Evolutionary conservation across 2,888 invertebrate genomes (phyloP).

Genomic region (Scrobipalpa costella): DNA sequence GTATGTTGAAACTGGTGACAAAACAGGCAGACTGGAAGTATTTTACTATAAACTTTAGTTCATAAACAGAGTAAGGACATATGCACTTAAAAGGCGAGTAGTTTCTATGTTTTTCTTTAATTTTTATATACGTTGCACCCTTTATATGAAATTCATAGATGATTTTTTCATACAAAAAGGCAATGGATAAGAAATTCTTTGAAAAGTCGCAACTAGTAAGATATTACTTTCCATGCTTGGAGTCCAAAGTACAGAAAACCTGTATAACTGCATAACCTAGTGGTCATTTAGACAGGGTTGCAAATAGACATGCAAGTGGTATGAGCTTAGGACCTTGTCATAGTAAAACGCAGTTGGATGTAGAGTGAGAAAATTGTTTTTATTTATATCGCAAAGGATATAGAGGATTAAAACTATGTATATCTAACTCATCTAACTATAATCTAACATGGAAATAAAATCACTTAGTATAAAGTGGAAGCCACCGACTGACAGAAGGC

Average conservation of each 20-base stretch:
- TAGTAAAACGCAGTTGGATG: neutral
- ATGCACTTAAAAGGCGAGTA: neutral
- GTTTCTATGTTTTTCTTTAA: neutral
- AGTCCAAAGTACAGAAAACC: constrained; percentile 20
- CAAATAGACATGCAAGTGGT: neutral
- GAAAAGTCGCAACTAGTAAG: neutral
- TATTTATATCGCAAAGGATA: neutral
- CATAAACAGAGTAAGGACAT: neutral
- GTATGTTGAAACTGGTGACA: neutral
- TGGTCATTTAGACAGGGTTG: constrained; percentile 17
- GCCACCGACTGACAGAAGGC: no score
- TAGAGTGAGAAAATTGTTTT: neutral
- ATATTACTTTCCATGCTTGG: neutral
- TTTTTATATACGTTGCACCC: neutral
- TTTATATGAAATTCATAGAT: neutral
- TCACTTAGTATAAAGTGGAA: neutral
- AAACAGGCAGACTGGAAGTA: neutral
- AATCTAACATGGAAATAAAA: neutral
- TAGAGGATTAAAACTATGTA: neutral
- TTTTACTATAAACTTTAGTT: neutral
- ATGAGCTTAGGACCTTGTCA: neutral
- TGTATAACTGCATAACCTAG: neutral
- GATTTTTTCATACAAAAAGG: neutral
- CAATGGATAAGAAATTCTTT: neutral
- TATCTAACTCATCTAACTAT: no score